phyloP scores from a whole-genome alignment of 2,797 vertebrate species.

The Poecilia wingei region DNA sequence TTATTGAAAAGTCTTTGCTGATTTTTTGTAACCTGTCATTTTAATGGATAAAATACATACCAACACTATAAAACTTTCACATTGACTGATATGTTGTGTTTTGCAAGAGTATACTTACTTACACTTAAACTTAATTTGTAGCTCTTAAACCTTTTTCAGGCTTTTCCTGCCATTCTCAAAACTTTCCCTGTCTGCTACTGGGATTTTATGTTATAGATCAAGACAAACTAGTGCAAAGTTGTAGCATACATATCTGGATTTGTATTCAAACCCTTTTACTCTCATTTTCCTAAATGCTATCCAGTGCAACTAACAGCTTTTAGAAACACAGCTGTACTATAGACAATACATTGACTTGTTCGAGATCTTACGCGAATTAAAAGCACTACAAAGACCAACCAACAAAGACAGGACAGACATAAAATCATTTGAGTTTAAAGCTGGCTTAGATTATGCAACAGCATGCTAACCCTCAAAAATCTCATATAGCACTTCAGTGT shows the following conservation, averaged over 20 bases:
- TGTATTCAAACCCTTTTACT: not conserved
- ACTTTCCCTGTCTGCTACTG: not conserved
- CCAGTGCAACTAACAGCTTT: not conserved
- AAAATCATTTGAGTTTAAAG: not conserved
- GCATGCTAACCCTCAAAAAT: not conserved
- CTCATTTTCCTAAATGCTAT: not conserved
- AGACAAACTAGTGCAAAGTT: not conserved
- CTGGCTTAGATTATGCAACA: not conserved
- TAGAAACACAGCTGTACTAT: not conserved
- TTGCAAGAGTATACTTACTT: not conserved
- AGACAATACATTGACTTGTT: not conserved
- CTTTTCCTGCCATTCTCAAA: not conserved
- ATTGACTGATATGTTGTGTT: not conserved
- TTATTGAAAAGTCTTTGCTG: conserved; percentile 16
- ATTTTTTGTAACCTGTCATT: not conserved
- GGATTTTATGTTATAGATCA: not conserved
- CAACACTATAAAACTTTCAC: not conserved
- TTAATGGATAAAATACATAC: not conserved
- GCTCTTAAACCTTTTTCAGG: not conserved
- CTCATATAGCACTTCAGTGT: not conserved
- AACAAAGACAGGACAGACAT: not conserved
- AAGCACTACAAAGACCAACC: not conserved
- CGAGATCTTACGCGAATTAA: not conserved
- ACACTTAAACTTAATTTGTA: not conserved
- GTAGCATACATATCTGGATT: not conserved